Base-by-base conservation (phyloP, 2,113 vertebrate species). In the Nesospiza acunhae region DNA sequence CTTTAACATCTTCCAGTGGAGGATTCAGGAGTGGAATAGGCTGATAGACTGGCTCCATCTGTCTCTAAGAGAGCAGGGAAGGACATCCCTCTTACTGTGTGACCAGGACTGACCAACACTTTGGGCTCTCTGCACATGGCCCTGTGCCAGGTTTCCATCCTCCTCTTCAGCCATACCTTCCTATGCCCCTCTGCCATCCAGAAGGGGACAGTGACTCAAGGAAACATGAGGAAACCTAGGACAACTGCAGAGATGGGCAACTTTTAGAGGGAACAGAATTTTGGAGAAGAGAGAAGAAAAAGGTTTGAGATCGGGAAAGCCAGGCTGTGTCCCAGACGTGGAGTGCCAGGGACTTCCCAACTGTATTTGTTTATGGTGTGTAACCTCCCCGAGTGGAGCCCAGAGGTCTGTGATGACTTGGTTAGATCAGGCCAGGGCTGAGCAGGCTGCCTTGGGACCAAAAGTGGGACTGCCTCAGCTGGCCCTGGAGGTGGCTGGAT, bases 291-390 rank as follows among this genome's bases (percentile, higher is more conserved):
- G 44, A 64, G 46, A 30, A 13, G 44, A 63, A 44, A 79, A 50
- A 47, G 3, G 10, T 37, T 42, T 49, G 24, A 13, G 8, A 27
- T 26, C 16, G 67, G 47, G 39, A 91, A 91, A 91, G 52, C 41
- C 26, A 74, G 55, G 33, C 41, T 74, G 26, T 63, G 22, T 42
- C 26, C 2, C 4, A 69, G 35, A 9, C 0, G 0, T 63, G 11
- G 37, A 31, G 7, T 37, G 72, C 47, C 21, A 7, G n/a, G 31
- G 31, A 80, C 24, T 83, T 93, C 28, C n/a, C 68, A 76, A 20
- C 26, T 84, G 53, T 87, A 63, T 90, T 88, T 92, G 47, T 7
- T 90, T 47, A 56, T 4, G 9, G 30, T 44, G 44, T 64, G 55
- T 90, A 81, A 60, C 26, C 28, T 79, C 31, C 0, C 0, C 47